Conservation (phyloP, 2,888 invertebrate species). For the Lepidochitona cinerea region DNA sequence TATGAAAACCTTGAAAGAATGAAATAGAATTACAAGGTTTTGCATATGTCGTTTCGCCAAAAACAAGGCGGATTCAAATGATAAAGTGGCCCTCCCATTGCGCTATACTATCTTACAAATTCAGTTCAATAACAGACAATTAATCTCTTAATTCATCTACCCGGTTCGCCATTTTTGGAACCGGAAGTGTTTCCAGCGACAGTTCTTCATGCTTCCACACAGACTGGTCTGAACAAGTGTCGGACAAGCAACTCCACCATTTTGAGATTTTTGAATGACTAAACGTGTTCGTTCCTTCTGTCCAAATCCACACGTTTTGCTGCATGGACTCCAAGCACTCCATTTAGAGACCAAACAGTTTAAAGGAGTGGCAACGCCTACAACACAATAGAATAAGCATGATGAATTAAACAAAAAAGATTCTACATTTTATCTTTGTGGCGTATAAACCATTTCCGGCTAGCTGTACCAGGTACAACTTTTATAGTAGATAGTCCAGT, state of each 20-base stretch:
- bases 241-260: slow-evolving; percentile 84
- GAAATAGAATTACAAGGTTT: too few relatives aligned
- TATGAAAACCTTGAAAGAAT: too few relatives aligned
- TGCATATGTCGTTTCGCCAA: too few relatives aligned
- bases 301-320: slow-evolving; percentile 90
- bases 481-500: too few relatives aligned
- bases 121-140: too few relatives aligned
- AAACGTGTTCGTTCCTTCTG: slow-evolving; percentile 81
- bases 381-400: not conserved
- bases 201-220: slow-evolving; percentile 57
- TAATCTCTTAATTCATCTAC: not conserved
- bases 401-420: slow-evolving; percentile 69
- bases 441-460: too few relatives aligned
- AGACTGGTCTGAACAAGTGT: slow-evolving; percentile 44
- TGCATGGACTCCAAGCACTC: slow-evolving; percentile 75
- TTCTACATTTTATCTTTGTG: too few relatives aligned
- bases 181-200: slow-evolving; percentile 50
- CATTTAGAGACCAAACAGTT: slow-evolving; percentile 63
- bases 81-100: too few relatives aligned
- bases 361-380: slow-evolving; percentile 74
- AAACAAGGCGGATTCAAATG: too few relatives aligned
- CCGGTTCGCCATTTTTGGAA: slow-evolving; percentile 5
- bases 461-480: too few relatives aligned
- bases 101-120: too few relatives aligned
- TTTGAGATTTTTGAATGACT: slow-evolving; percentile 82